These are phyloP conservation scores for Brachyrhaphis roseni DNA, from an alignment of 2,797 vertebrate species.

Conservation along the genomic window DNA sequence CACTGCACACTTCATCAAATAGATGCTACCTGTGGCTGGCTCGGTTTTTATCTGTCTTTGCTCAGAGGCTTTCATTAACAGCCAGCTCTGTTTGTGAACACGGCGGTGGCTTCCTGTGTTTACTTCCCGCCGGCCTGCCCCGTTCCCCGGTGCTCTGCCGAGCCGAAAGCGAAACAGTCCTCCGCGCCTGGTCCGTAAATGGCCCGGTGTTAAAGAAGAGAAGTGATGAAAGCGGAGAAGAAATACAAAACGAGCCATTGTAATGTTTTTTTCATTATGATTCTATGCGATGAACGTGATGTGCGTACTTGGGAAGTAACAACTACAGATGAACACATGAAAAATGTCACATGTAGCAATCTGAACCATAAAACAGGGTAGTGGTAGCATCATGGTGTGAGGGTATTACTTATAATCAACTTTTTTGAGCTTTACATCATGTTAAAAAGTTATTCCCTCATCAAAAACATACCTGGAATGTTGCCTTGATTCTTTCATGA, in stretches of 20 bases:
- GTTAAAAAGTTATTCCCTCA: too few species aligned
- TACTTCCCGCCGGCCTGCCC: slow-evolving; percentile 2
- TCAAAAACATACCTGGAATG: too few species aligned
- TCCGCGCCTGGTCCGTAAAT: slow-evolving; percentile 24
- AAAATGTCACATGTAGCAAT: neutral
- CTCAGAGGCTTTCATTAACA: slow-evolving; percentile 41
- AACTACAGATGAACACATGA: neutral
- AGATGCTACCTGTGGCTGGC: slow-evolving; percentile 33
- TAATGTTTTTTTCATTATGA: neutral
- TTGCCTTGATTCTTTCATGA: too few species aligned
- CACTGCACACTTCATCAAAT: slow-evolving; percentile 23
- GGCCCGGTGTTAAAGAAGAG: neutral
- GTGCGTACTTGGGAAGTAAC: neutral
- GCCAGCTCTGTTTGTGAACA: slow-evolving; percentile 33
- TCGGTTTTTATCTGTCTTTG: slow-evolving; percentile 37
- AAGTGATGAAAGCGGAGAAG: neutral
- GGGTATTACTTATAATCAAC: too few species aligned
- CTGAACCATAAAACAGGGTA: neutral
- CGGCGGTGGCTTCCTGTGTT: slow-evolving; percentile 23
- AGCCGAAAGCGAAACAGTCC: neutral
- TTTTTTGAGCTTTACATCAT: too few species aligned
- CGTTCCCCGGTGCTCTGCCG: neutral
- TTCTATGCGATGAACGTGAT: neutral
- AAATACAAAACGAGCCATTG: neutral
- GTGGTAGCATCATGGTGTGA: neutral